These are phyloP conservation scores for Lysandra bellargus DNA, from an alignment of 2,888 invertebrate species.

Conservation along the genomic window DNA sequence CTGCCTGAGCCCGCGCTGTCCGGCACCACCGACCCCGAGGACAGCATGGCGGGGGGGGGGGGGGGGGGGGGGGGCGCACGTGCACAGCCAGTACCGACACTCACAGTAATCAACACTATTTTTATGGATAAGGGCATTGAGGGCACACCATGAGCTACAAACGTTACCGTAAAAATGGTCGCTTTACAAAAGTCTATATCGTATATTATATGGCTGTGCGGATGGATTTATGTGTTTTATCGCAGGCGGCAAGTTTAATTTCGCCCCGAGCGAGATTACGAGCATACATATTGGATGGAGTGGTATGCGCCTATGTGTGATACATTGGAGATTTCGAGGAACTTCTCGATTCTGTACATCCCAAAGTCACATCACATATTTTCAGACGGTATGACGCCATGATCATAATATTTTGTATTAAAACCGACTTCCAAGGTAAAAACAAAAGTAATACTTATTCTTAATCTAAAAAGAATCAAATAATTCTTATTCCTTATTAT, in stretches of 20 bases:
- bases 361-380: too few relatives aligned
- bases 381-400: too few relatives aligned
- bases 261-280: not conserved
- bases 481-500: too few relatives aligned
- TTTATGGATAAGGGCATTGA: not conserved
- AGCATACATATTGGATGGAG: not conserved
- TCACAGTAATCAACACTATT: constrained; percentile 52
- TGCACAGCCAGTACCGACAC: constrained; percentile 60
- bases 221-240: constrained; percentile 9
- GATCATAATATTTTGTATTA: too few relatives aligned
- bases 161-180: not conserved
- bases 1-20: constrained; percentile 62
- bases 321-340: too few relatives aligned
- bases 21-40: constrained; percentile 52
- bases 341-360: too few relatives aligned
- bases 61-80: constrained; percentile 46
- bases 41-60: constrained; percentile 48
- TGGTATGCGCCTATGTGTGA: not conserved
- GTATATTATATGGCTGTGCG: not conserved
- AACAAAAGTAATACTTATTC: too few relatives aligned
- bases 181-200: not conserved
- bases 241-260: not conserved
- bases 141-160: too few relatives aligned
- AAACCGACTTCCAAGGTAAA: too few relatives aligned
- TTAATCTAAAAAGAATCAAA: too few relatives aligned